Evolutionary conservation across 2,113 vertebrate species (phyloP).

Genomic region (Dinomys branickii): DNA sequence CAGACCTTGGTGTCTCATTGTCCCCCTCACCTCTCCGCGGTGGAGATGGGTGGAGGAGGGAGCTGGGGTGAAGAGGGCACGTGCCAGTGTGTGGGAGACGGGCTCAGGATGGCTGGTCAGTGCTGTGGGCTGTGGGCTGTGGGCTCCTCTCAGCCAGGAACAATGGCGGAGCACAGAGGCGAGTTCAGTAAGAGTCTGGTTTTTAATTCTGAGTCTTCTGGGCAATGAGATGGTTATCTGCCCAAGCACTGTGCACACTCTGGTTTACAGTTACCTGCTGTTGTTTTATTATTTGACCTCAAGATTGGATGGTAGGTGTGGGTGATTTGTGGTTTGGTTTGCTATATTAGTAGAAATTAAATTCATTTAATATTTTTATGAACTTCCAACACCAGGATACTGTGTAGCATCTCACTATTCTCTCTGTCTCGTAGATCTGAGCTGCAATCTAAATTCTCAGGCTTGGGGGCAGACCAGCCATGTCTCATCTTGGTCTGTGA

Average conservation of each 20-base stretch:
- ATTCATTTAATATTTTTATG: neutral
- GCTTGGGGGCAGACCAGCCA: conserved; percentile 59
- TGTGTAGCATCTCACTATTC: neutral
- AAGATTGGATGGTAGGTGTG: neutral
- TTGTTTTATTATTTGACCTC: neutral
- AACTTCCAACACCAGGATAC: rapidly evolving
- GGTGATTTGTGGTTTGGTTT: neutral
- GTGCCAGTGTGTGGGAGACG: neutral
- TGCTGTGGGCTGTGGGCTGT: neutral
- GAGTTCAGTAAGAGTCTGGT: neutral
- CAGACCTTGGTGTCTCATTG: no score
- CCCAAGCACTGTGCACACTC: rapidly evolving
- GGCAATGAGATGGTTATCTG: neutral
- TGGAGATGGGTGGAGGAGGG: neutral
- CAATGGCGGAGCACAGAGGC: rapidly evolving
- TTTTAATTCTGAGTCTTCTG: neutral
- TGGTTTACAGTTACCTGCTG: neutral
- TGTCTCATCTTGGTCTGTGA: neutral
- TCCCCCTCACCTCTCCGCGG: neutral
- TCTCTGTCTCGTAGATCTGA: neutral
- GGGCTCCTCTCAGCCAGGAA: neutral
- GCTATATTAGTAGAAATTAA: neutral
- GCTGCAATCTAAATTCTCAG: conserved; percentile 20
- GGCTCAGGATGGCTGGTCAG: neutral
- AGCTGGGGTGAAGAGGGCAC: neutral